These are phyloP conservation scores for Empidonax alnorum DNA, from an alignment of 2,113 vertebrate genomes.

Conservation along the genomic window DNA sequence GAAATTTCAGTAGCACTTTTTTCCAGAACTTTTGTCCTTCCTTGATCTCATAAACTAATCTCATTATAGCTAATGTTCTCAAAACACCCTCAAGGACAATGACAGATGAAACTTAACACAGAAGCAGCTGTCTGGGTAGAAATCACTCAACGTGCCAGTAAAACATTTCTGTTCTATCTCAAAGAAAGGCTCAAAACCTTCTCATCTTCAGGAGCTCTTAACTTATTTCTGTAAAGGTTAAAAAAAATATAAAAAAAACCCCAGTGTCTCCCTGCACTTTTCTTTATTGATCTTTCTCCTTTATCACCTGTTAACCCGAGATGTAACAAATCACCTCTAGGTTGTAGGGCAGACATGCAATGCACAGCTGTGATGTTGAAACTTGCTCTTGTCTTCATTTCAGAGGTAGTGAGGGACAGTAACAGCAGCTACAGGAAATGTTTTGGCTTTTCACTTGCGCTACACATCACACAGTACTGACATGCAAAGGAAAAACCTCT, in stretches of 20 bases:
- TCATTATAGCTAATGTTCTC: background rate
- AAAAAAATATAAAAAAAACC: background rate
- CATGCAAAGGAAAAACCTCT: background rate
- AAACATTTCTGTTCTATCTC: background rate
- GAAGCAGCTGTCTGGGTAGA: background rate
- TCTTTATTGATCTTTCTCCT: background rate
- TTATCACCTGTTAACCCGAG: background rate
- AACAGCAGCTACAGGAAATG: background rate
- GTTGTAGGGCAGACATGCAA: background rate
- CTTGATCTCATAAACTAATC: background rate
- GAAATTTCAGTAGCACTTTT: background rate
- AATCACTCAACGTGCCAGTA: background rate
- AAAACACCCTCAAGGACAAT: background rate
- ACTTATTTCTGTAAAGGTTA: background rate
- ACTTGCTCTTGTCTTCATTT: background rate
- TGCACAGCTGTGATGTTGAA: background rate
- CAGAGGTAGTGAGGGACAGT: background rate
- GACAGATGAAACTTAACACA: background rate
- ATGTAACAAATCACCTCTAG: background rate
- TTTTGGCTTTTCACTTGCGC: background rate
- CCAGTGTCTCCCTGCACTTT: background rate
- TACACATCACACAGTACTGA: background rate
- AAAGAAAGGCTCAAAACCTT: background rate
- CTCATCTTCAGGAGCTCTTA: background rate
- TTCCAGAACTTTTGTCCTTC: background rate